Evolutionary conservation across 37 sponge, comb jelly and placozoan species (phyloP).

Genomic region (Bolinopsis microptera): DNA sequence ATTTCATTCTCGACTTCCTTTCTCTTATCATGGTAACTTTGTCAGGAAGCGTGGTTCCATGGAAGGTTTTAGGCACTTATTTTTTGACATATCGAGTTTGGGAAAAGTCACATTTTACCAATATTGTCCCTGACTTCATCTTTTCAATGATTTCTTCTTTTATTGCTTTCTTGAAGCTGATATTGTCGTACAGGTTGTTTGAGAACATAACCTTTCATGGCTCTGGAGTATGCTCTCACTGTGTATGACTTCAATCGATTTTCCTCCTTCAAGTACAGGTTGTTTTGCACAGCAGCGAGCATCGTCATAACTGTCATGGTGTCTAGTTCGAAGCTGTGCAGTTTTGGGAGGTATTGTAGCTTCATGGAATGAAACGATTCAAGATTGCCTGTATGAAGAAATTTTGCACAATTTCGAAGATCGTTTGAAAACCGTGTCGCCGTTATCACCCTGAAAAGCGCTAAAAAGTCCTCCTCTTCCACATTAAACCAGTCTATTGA

Average conservation of each 20-base stretch:
- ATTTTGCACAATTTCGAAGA: background rate
- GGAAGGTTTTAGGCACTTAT: slow-evolving; percentile 15
- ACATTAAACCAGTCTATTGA: background rate
- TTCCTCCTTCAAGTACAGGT: background rate
- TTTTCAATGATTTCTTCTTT: background rate
- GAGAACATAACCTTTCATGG: background rate
- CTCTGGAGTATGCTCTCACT: background rate
- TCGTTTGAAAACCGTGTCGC: background rate
- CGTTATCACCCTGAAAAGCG: background rate
- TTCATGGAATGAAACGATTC: slow-evolving; percentile 13
- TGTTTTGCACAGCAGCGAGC: background rate
- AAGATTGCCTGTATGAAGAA: background rate
- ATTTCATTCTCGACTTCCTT: background rate
- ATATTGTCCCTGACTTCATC: background rate
- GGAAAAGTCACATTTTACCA: background rate
- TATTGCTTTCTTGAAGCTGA: background rate
- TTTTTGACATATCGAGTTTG: background rate
- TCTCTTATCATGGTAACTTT: background rate
- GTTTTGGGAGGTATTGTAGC: background rate
- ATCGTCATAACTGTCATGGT: background rate
- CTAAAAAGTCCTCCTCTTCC: background rate
- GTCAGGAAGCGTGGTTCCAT: background rate
- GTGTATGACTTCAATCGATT: background rate
- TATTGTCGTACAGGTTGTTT: background rate
- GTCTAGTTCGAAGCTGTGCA: slow-evolving; percentile 22